Evolutionary conservation across 2,113 vertebrate species (phyloP).

Genomic region (Megalops atlanticus): DNA sequence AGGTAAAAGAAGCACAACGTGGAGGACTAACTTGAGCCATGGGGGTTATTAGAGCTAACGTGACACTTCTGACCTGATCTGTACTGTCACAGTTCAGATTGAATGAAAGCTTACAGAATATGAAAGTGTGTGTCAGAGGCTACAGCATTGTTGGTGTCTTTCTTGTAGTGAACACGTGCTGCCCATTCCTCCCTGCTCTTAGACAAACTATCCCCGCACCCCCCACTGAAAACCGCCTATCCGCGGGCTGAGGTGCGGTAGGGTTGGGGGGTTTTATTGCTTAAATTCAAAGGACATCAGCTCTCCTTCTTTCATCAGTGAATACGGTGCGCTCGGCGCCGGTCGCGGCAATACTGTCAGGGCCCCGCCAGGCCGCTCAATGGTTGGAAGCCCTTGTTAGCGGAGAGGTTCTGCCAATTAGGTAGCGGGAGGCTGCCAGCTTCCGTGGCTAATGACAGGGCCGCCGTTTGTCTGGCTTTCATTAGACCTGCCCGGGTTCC

Average conservation of each 20-base stretch:
- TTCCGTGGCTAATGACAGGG: slow-evolving; percentile 62
- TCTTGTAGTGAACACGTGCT: background rate
- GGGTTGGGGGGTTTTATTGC: slow-evolving; percentile 56
- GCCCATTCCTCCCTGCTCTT: slow-evolving; percentile 29
- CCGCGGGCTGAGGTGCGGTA: slow-evolving; percentile 46
- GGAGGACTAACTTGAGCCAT: slow-evolving; percentile 42
- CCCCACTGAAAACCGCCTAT: slow-evolving; percentile 42
- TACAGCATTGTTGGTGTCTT: background rate
- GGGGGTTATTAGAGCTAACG: slow-evolving; percentile 37
- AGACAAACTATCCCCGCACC: slow-evolving; percentile 23
- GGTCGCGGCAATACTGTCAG: background rate
- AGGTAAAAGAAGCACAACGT: slow-evolving; percentile 47
- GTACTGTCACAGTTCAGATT: background rate
- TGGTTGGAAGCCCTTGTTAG: slow-evolving; percentile 61
- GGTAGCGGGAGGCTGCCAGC: slow-evolving; percentile 63
- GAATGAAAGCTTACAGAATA: background rate
- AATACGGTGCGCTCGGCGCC: slow-evolving; percentile 55
- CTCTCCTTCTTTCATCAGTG: slow-evolving; percentile 55
- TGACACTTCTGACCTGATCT: background rate
- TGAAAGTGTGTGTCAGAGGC: background rate
- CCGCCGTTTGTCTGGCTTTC: slow-evolving; percentile 59
- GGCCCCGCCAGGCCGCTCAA: slow-evolving; percentile 43
- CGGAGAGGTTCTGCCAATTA: slow-evolving; percentile 65
- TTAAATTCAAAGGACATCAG: slow-evolving; percentile 63
- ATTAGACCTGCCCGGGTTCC: slow-evolving; percentile 53